A percentile compares a stretch with the other conserved stretches of the same genome.
These are phyloP conservation scores for Aphidius ervi DNA, from an alignment of 1,140 invertebrate genomes.

Conservation along the genomic window DNA sequence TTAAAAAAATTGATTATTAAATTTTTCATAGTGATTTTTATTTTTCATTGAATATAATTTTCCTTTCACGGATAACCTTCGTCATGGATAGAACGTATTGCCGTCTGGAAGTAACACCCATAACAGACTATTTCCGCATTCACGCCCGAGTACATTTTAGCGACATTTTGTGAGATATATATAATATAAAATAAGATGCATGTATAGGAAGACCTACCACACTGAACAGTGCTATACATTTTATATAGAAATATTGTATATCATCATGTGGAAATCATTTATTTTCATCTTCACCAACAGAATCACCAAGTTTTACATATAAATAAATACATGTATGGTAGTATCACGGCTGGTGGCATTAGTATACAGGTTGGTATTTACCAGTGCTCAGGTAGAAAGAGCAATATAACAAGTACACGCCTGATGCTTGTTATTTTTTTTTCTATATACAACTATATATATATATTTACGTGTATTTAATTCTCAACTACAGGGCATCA, in stretches of 20 bases:
- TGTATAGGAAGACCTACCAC: no score
- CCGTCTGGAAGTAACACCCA: conserved; percentile 6
- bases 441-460: no score
- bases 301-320: not conserved
- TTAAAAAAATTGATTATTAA: no score
- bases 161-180: not conserved
- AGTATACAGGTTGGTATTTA: conserved; percentile 1
- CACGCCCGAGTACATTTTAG: conserved; percentile 11
- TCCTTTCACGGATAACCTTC: not conserved
- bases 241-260: not conserved
- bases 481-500: no score
- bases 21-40: no score
- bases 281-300: not conserved
- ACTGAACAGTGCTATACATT: no score
- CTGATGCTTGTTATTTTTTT: no score
- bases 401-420: no score
- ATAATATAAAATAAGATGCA: no score
- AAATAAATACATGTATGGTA: not conserved
- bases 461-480: no score
- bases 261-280: not conserved
- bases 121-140: conserved; percentile 9
- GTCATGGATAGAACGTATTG: not conserved
- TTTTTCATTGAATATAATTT: not conserved
- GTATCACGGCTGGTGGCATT: conserved; percentile 3
- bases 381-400: no score